Evolutionary conservation across 2,888 invertebrate genomes (phyloP), one percentile per base, ranked within the genome.

Genomic region (Nysson spinosus): DNA sequence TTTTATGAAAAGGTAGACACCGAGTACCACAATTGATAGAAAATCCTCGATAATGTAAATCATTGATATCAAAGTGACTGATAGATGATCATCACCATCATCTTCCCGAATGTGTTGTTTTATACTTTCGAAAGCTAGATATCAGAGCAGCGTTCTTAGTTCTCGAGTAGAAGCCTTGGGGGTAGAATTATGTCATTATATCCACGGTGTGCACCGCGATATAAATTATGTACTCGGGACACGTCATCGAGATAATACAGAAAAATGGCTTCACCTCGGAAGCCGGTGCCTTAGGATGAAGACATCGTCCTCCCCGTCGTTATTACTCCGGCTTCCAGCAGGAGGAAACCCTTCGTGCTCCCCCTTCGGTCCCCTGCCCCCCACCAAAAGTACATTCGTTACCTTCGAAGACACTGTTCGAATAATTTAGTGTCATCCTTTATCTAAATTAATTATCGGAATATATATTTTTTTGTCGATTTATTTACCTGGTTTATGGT

Each of bases 191-290:
- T 75, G 78, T 82, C 79, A 82, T 82, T 82, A 70, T 51, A 79
- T 65, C 63, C 56, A 72, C 69, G 67, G 68, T 75, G 63, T 50
- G 46, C 50, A 60, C 51, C 69, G 60, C 57, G 66, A 68, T 76
- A 82, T 80, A 82, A 82, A 83, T 83, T 79, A 82, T 76, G 75
- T 71, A 73, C 67, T 68, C 71, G 58, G 61, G 60, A 76, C 75
- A 75, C 76, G 77, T 81, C 79, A 80, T 80, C 80, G 82, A 80
- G 78, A 83, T 83, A 82, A 81, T 82, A 78, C 78, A 78, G 80
- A 83, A 83, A 83, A 83, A 84, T 82, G 81, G 80, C 73, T 77
- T 72, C 71, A 61, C 62, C 75, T 77, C 74, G 72, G 78, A 78
- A 81, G 79, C 75, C 71, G 52, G 30, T 37, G 52, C 40, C 19